Base-by-base conservation (phyloP, 1,140 invertebrate species). In the Helicorthomorpha holstii region DNA sequence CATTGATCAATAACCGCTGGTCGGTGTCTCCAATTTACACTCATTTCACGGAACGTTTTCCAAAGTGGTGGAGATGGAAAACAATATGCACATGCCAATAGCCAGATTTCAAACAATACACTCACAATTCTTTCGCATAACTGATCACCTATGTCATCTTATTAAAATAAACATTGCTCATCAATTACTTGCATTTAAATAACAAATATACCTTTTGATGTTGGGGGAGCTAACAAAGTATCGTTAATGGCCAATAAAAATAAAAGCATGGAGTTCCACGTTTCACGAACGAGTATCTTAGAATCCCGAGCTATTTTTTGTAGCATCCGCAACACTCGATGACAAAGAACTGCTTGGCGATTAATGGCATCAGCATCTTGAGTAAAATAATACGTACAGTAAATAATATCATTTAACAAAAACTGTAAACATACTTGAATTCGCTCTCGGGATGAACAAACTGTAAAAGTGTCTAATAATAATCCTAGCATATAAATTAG, bases 391-490 rank as follows among this genome's bases (percentile, higher is more conserved):
- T 34, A 34, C 7, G 29, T 16, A 34, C 16, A 34, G 16, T 34
- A 16, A 34, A 16, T 7, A 34, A 34, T 34, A 45, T 25, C 42
- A 29, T 2, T n/a, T 52, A 55, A 53, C 46, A 56, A 48, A 51
- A 43, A 48, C 50, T 55, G 50, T 51, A 70, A 22, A 45, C 71
- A 75, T 75, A 90, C 86, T 85, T 78, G 90, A 85, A 59, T 84
- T 85, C 64, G 83, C 81, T 46, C 92, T 72, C n/a, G 92, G 92
- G 41, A 93, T 80, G 71, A 97, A 98, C 43, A 97, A 73, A 70
- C 97, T 94, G 62, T 94, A 85, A 53, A 97, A 79, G 69, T 96
- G 92, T 48, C 80, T 78, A 24, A 97, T 82, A 57, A 98, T 96
- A 66, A 82, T 85, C 56, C 85, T 74, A 1, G 87, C 83, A 71